Percentiles rank a stretch among this genome's conserved stretches.
phyloP scores from a whole-genome alignment of 1,140 invertebrate genomes.

The Nasonia vitripennis region DNA sequence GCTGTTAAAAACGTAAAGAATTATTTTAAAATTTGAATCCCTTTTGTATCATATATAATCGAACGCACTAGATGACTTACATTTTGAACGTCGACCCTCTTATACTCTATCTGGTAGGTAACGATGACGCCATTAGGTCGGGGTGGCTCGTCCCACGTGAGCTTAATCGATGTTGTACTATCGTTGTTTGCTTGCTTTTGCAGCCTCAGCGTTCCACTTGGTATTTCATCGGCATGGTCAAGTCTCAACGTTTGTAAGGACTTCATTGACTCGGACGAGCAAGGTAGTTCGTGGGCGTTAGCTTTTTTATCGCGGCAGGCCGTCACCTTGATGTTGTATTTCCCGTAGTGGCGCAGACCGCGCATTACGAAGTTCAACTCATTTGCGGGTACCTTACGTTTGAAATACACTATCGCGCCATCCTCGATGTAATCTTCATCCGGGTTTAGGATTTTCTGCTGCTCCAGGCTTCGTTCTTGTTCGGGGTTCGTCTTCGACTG shows the following conservation, averaged over 20 bases:
- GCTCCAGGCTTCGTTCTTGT: not conserved
- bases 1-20: slow-evolving; percentile 16
- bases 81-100: slow-evolving; percentile 78
- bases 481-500: not conserved
- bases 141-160: slow-evolving; percentile 86
- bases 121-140: slow-evolving; percentile 91
- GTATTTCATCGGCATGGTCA: slow-evolving; percentile 79
- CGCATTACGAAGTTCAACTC: slow-evolving; percentile 75
- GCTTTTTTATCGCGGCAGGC: slow-evolving; percentile 80
- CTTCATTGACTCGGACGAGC: slow-evolving; percentile 71
- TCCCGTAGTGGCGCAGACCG: slow-evolving; percentile 83
- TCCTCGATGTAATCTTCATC: slow-evolving; percentile 50
- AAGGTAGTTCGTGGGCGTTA: slow-evolving; percentile 67
- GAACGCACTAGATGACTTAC: slow-evolving; percentile 68
- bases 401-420: slow-evolving; percentile 60
- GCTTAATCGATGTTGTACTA: slow-evolving; percentile 75
- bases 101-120: slow-evolving; percentile 87
- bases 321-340: slow-evolving; percentile 82
- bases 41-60: not conserved
- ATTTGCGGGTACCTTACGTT: slow-evolving; percentile 60
- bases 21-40: not conserved
- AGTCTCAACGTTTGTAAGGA: slow-evolving; percentile 70
- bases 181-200: slow-evolving; percentile 62
- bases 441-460: not conserved
- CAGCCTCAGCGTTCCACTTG: slow-evolving; percentile 70